Conservation (phyloP, 2,888 invertebrate species). For the Ischnura elegans region DNA sequence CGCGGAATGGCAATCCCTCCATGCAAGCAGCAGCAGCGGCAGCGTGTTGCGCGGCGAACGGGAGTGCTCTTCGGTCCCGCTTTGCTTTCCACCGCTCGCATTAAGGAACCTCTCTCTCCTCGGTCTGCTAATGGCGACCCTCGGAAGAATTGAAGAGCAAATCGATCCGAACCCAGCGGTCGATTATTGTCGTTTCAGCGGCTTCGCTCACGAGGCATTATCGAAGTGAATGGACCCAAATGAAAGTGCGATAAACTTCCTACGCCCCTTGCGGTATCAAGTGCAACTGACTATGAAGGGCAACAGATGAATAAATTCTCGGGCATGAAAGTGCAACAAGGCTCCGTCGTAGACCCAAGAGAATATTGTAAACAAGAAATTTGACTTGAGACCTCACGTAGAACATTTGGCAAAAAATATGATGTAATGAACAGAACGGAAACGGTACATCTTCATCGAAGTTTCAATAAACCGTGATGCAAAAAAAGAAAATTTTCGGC, state of each 20-base stretch:
- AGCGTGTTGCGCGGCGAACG: background rate
- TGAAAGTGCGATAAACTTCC: background rate
- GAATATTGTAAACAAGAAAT: too few relatives aligned
- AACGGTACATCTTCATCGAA: too few relatives aligned
- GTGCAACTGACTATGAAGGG: too few relatives aligned
- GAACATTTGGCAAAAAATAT: too few relatives aligned
- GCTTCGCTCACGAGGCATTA: background rate
- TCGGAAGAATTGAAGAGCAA: background rate
- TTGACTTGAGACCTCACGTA: too few relatives aligned
- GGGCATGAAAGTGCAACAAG: too few relatives aligned
- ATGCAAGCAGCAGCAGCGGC: background rate
- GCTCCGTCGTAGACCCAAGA: too few relatives aligned
- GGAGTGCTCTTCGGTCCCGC: background rate
- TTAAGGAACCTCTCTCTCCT: conserved; percentile 21
- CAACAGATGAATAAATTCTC: too few relatives aligned
- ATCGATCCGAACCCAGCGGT: background rate
- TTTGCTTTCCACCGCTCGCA: background rate
- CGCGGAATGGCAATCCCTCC: conserved; percentile 7
- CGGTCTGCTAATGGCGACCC: background rate
- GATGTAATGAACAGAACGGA: too few relatives aligned
- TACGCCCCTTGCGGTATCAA: background rate
- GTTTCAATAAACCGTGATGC: too few relatives aligned
- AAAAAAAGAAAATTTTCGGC: too few relatives aligned
- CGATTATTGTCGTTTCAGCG: background rate
- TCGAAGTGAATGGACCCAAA: background rate